Conservation (phyloP, 2,797 vertebrate species). For the Anabacerthia variegaticeps region DNA sequence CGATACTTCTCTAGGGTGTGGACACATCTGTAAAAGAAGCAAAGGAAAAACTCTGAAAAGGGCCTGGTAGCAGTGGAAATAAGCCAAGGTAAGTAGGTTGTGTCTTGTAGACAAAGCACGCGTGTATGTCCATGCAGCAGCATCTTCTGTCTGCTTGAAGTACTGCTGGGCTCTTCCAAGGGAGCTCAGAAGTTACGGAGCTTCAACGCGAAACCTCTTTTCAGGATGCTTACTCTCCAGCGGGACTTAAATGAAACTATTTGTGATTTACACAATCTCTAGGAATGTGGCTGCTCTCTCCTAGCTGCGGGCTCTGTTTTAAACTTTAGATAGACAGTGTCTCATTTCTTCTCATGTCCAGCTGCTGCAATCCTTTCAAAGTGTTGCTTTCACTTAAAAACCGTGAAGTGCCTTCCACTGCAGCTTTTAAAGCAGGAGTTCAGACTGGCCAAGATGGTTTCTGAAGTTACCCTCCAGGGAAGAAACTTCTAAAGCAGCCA, state of each 20-base stretch:
- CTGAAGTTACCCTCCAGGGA: conserved; percentile 5
- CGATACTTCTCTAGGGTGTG: not conserved
- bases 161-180: not conserved
- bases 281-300: not conserved
- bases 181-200: not conserved
- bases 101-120: accelerated
- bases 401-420: not conserved
- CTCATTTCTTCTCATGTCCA: not conserved
- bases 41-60: not conserved
- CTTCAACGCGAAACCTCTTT: not conserved
- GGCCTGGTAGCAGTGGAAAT: not conserved
- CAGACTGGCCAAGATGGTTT: not conserved
- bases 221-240: not conserved
- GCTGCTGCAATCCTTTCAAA: not conserved
- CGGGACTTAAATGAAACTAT: not conserved
- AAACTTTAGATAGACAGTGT: not conserved
- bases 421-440: conserved; percentile 20
- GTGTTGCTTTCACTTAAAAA: conserved; percentile 15
- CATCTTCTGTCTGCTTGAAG: not conserved
- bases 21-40: not conserved
- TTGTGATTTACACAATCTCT: not conserved
- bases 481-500: not conserved
- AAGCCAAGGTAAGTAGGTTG: not conserved
- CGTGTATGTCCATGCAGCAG: not conserved
- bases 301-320: not conserved